phyloP scores from a whole-genome alignment of 2,888 invertebrate genomes.

The Dysmachus trigonus region DNA sequence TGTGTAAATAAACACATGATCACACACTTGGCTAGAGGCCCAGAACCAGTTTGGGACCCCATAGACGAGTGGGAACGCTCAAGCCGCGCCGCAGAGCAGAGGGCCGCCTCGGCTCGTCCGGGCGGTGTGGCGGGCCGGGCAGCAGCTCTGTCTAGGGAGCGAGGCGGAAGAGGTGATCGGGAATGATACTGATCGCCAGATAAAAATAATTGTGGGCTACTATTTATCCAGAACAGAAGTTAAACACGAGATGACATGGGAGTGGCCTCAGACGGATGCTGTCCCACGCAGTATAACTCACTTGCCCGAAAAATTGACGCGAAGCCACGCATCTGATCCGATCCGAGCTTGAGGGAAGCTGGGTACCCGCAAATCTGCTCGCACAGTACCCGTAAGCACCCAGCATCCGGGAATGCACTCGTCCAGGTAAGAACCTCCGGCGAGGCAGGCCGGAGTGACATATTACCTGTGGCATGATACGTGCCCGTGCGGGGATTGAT shows the following conservation, averaged over 20 bases:
- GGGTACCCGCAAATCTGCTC: neutral
- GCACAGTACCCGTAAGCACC: neutral
- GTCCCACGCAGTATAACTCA: slow-evolving; percentile 18
- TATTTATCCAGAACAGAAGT: slow-evolving; percentile 48
- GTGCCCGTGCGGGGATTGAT: slow-evolving; percentile 16
- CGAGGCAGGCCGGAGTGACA: neutral
- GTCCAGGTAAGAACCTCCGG: slow-evolving; percentile 19
- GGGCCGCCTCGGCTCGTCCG: neutral
- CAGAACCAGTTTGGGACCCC: neutral
- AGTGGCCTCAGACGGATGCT: slow-evolving; percentile 41
- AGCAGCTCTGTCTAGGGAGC: neutral
- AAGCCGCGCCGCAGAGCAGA: neutral
- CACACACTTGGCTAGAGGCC: slow-evolving; percentile 30
- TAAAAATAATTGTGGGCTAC: slow-evolving; percentile 49
- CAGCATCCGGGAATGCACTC: neutral
- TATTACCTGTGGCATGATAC: slow-evolving; percentile 22
- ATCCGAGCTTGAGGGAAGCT: neutral
- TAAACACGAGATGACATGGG: slow-evolving; percentile 48
- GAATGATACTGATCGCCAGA: slow-evolving; percentile 47
- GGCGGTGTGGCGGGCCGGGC: neutral
- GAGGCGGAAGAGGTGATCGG: slow-evolving; percentile 29
- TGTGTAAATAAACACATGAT: slow-evolving; percentile 47
- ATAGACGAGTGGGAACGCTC: slow-evolving; percentile 1
- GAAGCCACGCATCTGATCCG: neutral
- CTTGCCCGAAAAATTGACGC: slow-evolving; percentile 11